These are phyloP conservation scores for Aplochiton taeniatus DNA, from an alignment of 2,797 vertebrate species.

Conservation along the genomic window DNA sequence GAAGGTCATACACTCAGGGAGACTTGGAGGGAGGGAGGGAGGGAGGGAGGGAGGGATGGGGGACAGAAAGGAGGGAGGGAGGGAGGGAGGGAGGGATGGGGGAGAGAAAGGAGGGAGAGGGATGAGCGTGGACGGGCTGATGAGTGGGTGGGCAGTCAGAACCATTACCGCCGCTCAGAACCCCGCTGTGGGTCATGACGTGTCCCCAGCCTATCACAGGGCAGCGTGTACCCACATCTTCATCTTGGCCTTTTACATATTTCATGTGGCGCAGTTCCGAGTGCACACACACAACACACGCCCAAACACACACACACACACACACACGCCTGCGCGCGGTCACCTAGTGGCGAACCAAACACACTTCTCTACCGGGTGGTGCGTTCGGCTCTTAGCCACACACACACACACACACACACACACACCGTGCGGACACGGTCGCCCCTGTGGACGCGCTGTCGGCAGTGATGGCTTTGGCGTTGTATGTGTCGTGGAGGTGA, in stretches of 20 bases:
- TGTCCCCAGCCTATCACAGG: conserved; percentile 85
- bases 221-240: conserved; percentile 80
- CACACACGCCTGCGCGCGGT: conserved; percentile 5
- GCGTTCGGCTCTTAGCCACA: conserved; percentile 3
- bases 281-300: conserved; percentile 50
- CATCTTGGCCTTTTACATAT: conserved; percentile 91
- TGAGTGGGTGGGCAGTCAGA: conserved; percentile 67
- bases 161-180: conserved; percentile 67
- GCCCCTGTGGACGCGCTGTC: conserved; percentile 22
- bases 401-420: conserved; percentile 47
- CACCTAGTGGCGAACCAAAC: not conserved
- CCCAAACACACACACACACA: conserved; percentile 16
- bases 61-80: conserved; percentile 14
- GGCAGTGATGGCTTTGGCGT: conserved; percentile 23
- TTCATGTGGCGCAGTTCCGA: conserved; percentile 82
- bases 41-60: conserved; percentile 27
- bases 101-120: conserved; percentile 12
- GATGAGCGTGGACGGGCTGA: conserved; percentile 57
- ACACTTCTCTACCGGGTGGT: not conserved
- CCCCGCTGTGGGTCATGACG: conserved; percentile 82
- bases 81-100: conserved; percentile 19
- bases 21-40: conserved; percentile 50
- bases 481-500: conserved; percentile 47
- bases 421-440: conserved; percentile 25
- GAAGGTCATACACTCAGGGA: conserved; percentile 73